Conservation (phyloP, 2,888 invertebrate genomes). For the Cylloceria caligata region DNA sequence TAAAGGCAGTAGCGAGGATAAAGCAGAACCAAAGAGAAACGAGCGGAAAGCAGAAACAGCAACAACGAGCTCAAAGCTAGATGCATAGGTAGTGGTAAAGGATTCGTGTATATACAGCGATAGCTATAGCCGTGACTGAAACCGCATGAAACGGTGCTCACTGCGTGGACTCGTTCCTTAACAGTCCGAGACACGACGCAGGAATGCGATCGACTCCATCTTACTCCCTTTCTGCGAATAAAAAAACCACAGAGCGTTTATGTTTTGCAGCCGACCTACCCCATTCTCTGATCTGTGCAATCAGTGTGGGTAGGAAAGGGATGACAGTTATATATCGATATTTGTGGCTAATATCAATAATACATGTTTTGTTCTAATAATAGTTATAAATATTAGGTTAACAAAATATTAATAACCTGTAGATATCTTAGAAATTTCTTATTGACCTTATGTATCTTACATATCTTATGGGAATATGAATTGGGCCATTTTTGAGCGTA, state of each 20-base stretch:
- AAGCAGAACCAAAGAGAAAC: conserved; percentile 27
- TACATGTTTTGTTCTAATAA: no score
- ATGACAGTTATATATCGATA: background rate
- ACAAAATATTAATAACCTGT: no score
- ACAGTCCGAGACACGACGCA: conserved; percentile 62
- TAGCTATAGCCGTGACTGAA: conserved; percentile 47
- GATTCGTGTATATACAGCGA: conserved; percentile 6
- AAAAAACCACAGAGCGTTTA: conserved; percentile 12
- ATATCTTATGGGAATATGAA: no score
- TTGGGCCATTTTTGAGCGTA: no score
- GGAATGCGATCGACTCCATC: conserved; percentile 61
- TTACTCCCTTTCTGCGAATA: conserved; percentile 12
- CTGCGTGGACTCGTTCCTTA: conserved; percentile 55
- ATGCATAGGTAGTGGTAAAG: background rate
- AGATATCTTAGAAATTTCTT: no score
- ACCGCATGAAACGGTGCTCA: conserved; percentile 58
- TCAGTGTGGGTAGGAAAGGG: background rate
- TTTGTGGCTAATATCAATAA: background rate
- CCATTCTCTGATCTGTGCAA: background rate
- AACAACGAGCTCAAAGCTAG: conserved; percentile 12
- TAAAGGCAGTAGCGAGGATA: conserved; percentile 1
- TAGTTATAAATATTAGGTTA: background rate
- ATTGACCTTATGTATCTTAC: no score
- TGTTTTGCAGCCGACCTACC: conserved; percentile 21
- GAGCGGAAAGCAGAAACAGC: conserved; percentile 43